These are phyloP conservation scores for Bolborhynchus lineola DNA, from an alignment of 2,113 vertebrate genomes.

Conservation along the genomic window DNA sequence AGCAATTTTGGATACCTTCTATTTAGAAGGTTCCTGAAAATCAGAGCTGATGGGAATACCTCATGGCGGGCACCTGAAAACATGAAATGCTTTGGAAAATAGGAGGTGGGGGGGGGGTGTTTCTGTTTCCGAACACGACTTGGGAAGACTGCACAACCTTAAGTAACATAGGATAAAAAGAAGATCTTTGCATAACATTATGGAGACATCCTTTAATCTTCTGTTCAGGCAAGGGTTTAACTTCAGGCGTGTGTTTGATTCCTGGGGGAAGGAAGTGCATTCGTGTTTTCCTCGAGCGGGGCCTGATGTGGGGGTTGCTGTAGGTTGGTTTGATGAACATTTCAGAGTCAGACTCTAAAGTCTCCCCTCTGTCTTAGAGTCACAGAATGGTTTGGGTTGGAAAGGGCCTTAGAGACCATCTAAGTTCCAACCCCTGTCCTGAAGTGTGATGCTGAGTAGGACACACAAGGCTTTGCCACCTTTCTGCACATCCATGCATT, in stretches of 20 bases:
- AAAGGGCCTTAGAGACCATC: neutral
- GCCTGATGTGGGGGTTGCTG: neutral
- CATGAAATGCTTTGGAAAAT: neutral
- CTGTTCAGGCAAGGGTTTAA: neutral
- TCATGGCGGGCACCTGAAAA: neutral
- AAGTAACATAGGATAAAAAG: neutral
- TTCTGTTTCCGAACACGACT: neutral
- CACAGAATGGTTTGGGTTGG: neutral
- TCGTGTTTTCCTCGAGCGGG: neutral
- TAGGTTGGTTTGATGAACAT: neutral
- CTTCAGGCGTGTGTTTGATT: neutral
- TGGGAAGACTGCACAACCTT: neutral
- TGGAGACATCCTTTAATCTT: neutral
- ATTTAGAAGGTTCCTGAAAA: neutral
- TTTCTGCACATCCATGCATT: accelerated
- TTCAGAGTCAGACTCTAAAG: neutral
- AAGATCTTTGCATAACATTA: neutral
- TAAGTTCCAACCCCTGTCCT: neutral
- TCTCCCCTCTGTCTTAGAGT: neutral
- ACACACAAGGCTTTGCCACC: neutral
- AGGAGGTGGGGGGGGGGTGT: neutral
- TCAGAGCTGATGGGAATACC: neutral
- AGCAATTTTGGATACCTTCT: neutral
- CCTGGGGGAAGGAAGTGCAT: neutral
- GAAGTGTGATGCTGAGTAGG: neutral